Base-by-base conservation (phyloP, 2,888 invertebrate species). In the Hemaris fuciformis region DNA sequence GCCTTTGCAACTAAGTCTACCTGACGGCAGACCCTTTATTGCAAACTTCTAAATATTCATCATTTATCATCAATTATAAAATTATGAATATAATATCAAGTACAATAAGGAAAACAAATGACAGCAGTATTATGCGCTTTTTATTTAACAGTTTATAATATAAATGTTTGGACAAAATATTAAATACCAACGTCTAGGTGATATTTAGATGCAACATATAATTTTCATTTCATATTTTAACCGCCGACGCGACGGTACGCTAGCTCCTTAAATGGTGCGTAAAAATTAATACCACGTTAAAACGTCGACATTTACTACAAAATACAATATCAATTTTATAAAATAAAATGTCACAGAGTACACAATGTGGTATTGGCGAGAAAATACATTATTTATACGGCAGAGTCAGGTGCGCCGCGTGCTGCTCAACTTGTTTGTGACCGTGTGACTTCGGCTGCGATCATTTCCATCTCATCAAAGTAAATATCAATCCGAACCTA, bases 241-340 rank as follows among this genome's bases (percentile, higher is more conserved):
- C 27, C 18, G 27, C 18, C 10, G 53, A 27, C 53, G 15, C 10
- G 53, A 27, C 53, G 15, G 3, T 1, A 25, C 66, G 65, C 64
- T 57, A 38, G 38, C 62, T 42, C 74, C 68, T 66, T 70, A 60
- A 62, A 62, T 62, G 53, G 31, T 25, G 31, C 18, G 53, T 31
- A 53, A 72, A 69, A 46, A 63, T 64, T 63, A 64, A 53, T 45
- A 57, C 41, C 18, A 65, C 61, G 60, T 56, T 60, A 64, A 64
- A 64, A 66, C 46, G 64, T 64, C 72, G 71, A 70, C 71, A 70
- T 73, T 72, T 63, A 66, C 64, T 68, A 15, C 31, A 68, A 74
- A 66, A 66, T 62, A 62, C 59, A 18, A 62, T 66, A 63, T 64
- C 57, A 63, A 57, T 66, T 74, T 70, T 69, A 53, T 31, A 31